Conservation (phyloP, 35 echinoderm and acorn worm species). For the Eucidaris tribuloides region DNA sequence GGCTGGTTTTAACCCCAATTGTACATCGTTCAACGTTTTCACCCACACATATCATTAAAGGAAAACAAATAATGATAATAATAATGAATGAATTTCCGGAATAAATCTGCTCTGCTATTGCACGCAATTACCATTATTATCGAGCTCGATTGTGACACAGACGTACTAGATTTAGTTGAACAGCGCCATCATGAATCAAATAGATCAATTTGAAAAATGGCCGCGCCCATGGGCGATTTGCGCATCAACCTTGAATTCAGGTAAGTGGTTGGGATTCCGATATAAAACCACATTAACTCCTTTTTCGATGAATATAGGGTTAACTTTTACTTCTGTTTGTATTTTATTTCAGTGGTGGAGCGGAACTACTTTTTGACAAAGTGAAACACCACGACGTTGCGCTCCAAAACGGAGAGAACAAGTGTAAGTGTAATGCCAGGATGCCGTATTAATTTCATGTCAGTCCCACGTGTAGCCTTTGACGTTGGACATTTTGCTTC, state of each 20-base stretch:
- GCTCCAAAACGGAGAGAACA: not conserved
- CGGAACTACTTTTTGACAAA: constrained; percentile 75
- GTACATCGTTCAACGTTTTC: too few relatives aligned
- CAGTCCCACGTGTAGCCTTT: too few relatives aligned
- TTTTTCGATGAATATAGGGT: not conserved
- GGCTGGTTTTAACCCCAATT: too few relatives aligned
- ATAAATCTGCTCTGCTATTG: too few relatives aligned
- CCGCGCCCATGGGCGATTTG: constrained; percentile 19
- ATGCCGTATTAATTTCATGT: too few relatives aligned
- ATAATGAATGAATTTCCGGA: too few relatives aligned
- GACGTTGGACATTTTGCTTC: too few relatives aligned
- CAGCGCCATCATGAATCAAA: not conserved
- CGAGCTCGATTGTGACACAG: too few relatives aligned
- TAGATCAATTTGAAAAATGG: constrained; percentile 47
- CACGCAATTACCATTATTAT: too few relatives aligned
- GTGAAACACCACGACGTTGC: constrained; percentile 58
- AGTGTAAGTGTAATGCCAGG: constrained; percentile 49
- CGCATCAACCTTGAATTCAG: constrained; percentile 33
- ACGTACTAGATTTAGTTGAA: too few relatives aligned
- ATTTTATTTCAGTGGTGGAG: constrained; percentile 63
- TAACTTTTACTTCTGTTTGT: not conserved
- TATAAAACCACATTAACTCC: not conserved
- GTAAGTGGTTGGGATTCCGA: not conserved
- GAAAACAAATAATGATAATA: too few relatives aligned
- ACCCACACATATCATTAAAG: too few relatives aligned